Conservation (phyloP, 2,888 invertebrate genomes). For the Arrhopalites spinosus region DNA sequence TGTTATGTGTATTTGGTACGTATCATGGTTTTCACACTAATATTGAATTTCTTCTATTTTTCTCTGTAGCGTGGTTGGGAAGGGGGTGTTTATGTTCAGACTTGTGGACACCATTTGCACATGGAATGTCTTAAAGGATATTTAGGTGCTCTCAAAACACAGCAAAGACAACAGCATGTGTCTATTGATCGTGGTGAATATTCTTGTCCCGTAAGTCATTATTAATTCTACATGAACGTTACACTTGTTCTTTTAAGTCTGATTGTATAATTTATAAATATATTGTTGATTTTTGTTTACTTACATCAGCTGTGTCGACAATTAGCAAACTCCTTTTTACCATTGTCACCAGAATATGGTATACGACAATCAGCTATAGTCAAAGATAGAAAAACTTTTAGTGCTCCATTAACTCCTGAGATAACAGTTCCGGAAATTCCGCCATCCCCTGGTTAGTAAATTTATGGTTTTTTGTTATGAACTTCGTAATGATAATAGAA, state of each 20-base stretch:
- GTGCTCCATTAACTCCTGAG: conserved; percentile 51
- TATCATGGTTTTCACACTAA: too few relatives aligned
- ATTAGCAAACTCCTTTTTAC: conserved; percentile 86
- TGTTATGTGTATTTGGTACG: too few relatives aligned
- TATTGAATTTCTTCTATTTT: too few relatives aligned
- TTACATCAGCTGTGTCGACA: conserved; percentile 91
- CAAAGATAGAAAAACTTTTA: conserved; percentile 35
- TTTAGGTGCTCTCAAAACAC: conserved; percentile 78
- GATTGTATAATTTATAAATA: too few relatives aligned
- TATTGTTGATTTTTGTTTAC: too few relatives aligned
- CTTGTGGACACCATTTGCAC: conserved; percentile 97
- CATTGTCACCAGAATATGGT: conserved; percentile 58
- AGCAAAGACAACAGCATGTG: conserved; percentile 66
- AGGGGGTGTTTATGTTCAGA: conserved; percentile 90
- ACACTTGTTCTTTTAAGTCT: too few relatives aligned
- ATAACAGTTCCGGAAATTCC: conserved; percentile 54
- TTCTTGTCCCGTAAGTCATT: too few relatives aligned
- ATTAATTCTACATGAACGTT: too few relatives aligned
- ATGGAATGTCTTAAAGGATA: conserved; percentile 92
- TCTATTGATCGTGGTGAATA: conserved; percentile 82
- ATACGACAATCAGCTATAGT: conserved; percentile 54
- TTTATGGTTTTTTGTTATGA: conserved; percentile 16
- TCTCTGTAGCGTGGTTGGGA: conserved; percentile 71
- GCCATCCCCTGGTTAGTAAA: conserved; percentile 40
- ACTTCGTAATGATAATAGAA: too few relatives aligned